These are phyloP conservation scores for Pampus argenteus DNA, from an alignment of 2,797 vertebrate species.

Conservation along the genomic window DNA sequence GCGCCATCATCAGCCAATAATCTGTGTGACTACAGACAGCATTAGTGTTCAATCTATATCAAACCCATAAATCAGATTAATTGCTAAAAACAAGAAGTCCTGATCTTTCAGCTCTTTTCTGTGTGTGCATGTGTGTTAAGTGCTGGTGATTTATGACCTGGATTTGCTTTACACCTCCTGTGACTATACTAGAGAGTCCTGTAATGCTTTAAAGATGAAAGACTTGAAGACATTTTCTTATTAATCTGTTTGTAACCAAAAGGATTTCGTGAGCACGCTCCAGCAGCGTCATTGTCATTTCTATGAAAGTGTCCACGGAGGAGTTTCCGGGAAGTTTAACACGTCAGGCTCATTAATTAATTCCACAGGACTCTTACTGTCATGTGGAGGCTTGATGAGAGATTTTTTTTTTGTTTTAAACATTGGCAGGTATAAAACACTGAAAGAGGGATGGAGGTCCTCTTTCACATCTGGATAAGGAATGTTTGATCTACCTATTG, in stretches of 20 bases:
- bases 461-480: slow-evolving; percentile 62
- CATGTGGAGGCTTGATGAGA: neutral
- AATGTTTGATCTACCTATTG: slow-evolving; percentile 61
- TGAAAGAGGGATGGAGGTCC: slow-evolving; percentile 11
- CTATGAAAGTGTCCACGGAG: slow-evolving; percentile 19
- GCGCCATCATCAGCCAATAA: too few species aligned
- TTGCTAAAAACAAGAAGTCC: neutral
- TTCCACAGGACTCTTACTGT: neutral
- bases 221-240: neutral
- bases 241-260: neutral
- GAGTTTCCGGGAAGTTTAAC: slow-evolving; percentile 25
- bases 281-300: slow-evolving; percentile 20
- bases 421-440: slow-evolving; percentile 10
- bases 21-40: neutral
- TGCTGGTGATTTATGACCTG: neutral
- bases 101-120: neutral
- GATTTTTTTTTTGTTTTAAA: neutral
- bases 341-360: slow-evolving; percentile 40
- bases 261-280: neutral
- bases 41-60: neutral
- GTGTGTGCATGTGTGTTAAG: too few species aligned
- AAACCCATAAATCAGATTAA: neutral
- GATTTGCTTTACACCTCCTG: neutral
- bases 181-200: neutral
- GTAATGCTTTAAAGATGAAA: slow-evolving; percentile 11